Evolutionary conservation across 2,113 vertebrate species (phyloP).

Genomic region (Heterochromis multidens): DNA sequence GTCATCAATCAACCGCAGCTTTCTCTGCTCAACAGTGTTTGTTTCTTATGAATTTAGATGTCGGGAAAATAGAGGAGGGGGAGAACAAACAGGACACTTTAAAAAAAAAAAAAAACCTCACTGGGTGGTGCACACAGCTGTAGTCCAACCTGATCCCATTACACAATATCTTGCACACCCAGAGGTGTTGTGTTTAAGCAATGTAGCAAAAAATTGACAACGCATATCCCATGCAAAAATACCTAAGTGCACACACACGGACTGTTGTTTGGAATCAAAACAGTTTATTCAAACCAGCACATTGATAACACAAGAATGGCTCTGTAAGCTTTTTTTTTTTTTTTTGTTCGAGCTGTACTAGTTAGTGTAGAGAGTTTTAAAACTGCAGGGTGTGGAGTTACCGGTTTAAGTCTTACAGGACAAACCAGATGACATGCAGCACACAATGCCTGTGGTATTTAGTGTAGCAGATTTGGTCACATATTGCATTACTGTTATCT

Average conservation of each 20-base stretch:
- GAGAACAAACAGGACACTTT: background rate
- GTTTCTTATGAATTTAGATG: slow-evolving; percentile 12
- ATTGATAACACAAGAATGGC: background rate
- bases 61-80: background rate
- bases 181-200: slow-evolving; percentile 11
- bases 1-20: slow-evolving; percentile 3
- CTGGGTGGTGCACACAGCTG: slow-evolving; percentile 6
- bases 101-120: background rate
- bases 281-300: background rate
- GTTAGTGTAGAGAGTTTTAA: background rate
- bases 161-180: slow-evolving; percentile 25
- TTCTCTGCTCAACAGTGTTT: slow-evolving; percentile 12
- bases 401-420: slow-evolving; percentile 63
- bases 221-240: background rate
- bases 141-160: slow-evolving; percentile 21
- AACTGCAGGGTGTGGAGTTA: slow-evolving; percentile 45
- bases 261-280: background rate
- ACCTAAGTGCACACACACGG: background rate
- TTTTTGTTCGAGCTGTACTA: background rate
- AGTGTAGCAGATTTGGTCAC: background rate
- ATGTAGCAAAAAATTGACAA: background rate
- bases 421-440: slow-evolving; percentile 41
- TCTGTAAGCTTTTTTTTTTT: background rate
- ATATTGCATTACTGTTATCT: background rate
- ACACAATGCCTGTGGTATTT: slow-evolving; percentile 26